Conservation (phyloP, 2,888 invertebrate species). For the Spodoptera exigua region DNA sequence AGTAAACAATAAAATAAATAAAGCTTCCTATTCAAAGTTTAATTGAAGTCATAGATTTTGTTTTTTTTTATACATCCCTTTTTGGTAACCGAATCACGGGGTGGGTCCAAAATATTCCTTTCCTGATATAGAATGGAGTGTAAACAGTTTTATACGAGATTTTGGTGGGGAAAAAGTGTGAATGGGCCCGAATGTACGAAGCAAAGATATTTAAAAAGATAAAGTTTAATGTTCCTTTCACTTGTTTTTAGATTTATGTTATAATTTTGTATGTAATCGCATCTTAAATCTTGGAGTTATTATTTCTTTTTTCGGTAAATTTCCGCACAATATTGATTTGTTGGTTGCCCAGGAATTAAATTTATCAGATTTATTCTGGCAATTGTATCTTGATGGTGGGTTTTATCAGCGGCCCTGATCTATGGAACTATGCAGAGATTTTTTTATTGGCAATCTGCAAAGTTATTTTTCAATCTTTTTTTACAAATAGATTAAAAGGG, state of each 20-base stretch:
- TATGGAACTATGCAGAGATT: no score
- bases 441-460: no score
- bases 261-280: background rate
- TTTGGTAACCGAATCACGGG: conserved; percentile 21
- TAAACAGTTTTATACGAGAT: conserved; percentile 41
- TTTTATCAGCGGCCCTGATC: no score
- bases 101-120: conserved; percentile 19
- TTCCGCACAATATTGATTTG: background rate
- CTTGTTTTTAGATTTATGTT: conserved; percentile 7
- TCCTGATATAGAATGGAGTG: conserved; percentile 45
- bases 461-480: no score
- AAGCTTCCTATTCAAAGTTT: background rate
- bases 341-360: no score
- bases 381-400: no score
- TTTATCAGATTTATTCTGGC: no score
- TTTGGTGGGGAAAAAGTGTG: conserved; percentile 36
- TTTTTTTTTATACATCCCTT: conserved; percentile 21
- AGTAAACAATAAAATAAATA: no score
- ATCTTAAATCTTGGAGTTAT: background rate
- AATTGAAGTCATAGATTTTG: conserved; percentile 41
- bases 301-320: background rate
- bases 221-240: conserved; percentile 23
- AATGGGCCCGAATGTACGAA: conserved; percentile 27
- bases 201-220: conserved; percentile 37
- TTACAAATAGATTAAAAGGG: no score